phyloP scores from a whole-genome alignment of 1,140 invertebrate species.

The Zaprionus kolodkinae region DNA sequence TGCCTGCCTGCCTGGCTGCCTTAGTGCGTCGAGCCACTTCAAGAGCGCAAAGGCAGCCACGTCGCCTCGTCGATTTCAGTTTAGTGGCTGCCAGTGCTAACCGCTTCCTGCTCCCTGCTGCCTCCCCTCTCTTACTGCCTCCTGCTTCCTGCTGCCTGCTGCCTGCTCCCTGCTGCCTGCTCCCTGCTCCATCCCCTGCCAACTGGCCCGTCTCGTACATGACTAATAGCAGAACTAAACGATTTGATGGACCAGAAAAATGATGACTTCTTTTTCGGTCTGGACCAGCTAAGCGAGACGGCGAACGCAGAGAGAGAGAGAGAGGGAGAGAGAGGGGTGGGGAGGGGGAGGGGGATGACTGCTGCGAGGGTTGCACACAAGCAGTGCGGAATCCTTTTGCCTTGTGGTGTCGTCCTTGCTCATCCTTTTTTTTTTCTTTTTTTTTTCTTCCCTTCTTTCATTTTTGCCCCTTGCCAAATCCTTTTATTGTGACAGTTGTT shows the following conservation, averaged over 20 bases:
- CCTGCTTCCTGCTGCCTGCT: too few species aligned
- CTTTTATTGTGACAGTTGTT: constrained; percentile 83
- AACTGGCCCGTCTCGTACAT: constrained; percentile 56
- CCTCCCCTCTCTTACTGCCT: too few species aligned
- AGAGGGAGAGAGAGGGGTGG: not conserved
- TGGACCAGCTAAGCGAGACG: constrained; percentile 5
- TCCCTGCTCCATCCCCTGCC: not conserved
- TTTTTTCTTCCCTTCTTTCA: too few species aligned
- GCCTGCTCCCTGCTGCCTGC: not conserved
- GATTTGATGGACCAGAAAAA: constrained; percentile 84
- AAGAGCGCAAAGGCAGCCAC: constrained; percentile 14
- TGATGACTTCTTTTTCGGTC: constrained; percentile 78
- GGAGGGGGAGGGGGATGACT: constrained; percentile 21
- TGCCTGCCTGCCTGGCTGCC: constrained; percentile 11
- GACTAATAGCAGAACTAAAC: constrained; percentile 84
- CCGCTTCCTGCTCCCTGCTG: not conserved
- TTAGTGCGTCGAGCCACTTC: constrained; percentile 55
- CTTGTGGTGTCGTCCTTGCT: constrained; percentile 6
- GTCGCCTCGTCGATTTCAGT: constrained; percentile 59
- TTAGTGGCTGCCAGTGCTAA: constrained; percentile 24
- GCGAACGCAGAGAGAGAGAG: not conserved
- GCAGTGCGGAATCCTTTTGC: constrained; percentile 52
- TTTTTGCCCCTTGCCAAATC: constrained; percentile 58
- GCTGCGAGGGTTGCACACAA: constrained; percentile 51
- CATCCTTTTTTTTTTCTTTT: constrained; percentile 6